Evolutionary conservation across 2,113 vertebrate species (phyloP).

Genomic region (Catharus bicknelli): DNA sequence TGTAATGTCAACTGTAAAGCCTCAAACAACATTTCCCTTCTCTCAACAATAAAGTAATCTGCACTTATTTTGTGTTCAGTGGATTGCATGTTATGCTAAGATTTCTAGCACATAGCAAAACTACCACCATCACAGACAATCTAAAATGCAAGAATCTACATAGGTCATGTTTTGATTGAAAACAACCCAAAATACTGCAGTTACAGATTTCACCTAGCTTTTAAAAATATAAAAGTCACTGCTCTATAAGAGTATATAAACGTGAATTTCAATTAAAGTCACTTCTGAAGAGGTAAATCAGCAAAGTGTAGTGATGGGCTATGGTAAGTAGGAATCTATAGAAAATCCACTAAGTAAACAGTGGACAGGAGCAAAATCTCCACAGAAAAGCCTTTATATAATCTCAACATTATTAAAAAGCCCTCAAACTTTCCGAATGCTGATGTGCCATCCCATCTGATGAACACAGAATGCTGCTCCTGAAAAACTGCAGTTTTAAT

Average conservation of each 20-base stretch:
- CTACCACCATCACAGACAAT: not conserved
- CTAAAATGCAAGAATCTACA: not conserved
- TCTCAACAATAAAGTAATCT: conserved; percentile 36
- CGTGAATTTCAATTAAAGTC: not conserved
- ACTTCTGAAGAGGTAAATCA: not conserved
- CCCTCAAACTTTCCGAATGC: rapidly evolving
- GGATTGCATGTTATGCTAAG: not conserved
- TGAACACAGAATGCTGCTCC: not conserved
- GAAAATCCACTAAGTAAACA: not conserved
- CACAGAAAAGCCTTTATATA: not conserved
- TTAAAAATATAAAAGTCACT: not conserved
- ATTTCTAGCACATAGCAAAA: not conserved
- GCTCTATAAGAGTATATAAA: not conserved
- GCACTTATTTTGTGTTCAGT: not conserved
- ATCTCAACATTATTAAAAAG: not conserved
- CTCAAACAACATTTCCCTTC: conserved; percentile 3
- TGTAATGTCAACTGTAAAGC: conserved; percentile 5
- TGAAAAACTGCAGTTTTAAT: not conserved
- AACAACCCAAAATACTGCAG: not conserved
- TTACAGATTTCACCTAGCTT: not conserved
- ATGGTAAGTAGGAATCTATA: not conserved
- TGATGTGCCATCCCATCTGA: not conserved
- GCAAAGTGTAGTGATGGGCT: not conserved
- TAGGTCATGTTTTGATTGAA: not conserved
- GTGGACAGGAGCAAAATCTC: not conserved